phyloP scores from a whole-genome alignment of 2,888 invertebrate genomes.

The Cephus rjabovi region DNA sequence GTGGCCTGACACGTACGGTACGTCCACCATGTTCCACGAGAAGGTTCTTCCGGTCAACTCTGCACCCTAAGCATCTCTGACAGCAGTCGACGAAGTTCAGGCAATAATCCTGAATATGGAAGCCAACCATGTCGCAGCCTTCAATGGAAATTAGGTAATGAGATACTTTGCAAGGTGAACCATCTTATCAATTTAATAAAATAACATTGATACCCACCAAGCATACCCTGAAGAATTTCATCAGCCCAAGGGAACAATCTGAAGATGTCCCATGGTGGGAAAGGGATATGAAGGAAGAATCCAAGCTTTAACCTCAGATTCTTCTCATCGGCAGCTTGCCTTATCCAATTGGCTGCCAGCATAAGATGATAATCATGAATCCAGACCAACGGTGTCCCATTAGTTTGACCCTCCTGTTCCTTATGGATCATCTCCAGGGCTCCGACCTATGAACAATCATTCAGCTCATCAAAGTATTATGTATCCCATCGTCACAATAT shows the following conservation, averaged over 20 bases:
- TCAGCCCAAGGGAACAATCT: slow-evolving; percentile 93
- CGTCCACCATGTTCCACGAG: slow-evolving; percentile 89
- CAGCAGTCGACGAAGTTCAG: slow-evolving; percentile 93
- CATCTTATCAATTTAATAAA: not conserved
- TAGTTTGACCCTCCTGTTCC: slow-evolving; percentile 53
- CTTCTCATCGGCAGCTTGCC: slow-evolving; percentile 85
- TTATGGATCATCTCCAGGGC: slow-evolving; percentile 56
- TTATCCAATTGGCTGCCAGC: slow-evolving; percentile 91
- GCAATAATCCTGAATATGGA: slow-evolving; percentile 92
- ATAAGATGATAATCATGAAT: slow-evolving; percentile 95
- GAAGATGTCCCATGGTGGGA: slow-evolving; percentile 95
- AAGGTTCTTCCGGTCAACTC: slow-evolving; percentile 88
- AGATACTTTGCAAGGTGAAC: not conserved
- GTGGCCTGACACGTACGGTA: slow-evolving; percentile 83
- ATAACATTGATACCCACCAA: slow-evolving; percentile 69
- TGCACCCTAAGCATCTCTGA: slow-evolving; percentile 86
- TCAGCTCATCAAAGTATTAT: not conserved
- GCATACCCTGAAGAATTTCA: slow-evolving; percentile 91
- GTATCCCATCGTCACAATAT: not conserved
- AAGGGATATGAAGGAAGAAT: slow-evolving; percentile 95
- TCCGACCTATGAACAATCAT: slow-evolving; percentile 42
- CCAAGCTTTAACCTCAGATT: slow-evolving; percentile 83
- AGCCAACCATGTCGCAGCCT: slow-evolving; percentile 94
- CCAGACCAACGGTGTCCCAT: slow-evolving; percentile 84
- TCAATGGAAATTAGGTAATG: not conserved